A percentile compares a stretch with the other conserved stretches of the same genome.
These are phyloP conservation scores for Aleiodes alternator DNA, from an alignment of 2,888 invertebrate species.

Conservation along the genomic window DNA sequence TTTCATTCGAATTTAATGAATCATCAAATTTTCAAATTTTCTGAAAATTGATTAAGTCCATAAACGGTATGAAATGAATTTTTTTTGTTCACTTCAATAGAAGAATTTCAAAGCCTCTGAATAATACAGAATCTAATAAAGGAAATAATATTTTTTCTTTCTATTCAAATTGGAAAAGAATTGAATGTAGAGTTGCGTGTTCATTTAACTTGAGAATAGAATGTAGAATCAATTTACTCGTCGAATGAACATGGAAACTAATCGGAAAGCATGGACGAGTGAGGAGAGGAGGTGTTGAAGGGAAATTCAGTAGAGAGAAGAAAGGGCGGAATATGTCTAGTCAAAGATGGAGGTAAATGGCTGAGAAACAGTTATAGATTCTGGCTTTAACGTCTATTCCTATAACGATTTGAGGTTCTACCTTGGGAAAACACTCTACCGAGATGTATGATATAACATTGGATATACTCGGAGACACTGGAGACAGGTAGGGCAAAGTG, in stretches of 20 bases:
- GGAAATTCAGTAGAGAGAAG: not conserved
- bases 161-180: too few species aligned
- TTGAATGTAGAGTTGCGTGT: slow-evolving; percentile 10
- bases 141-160: not conserved
- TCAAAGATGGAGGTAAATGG: slow-evolving; percentile 27
- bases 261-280: slow-evolving; percentile 19
- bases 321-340: slow-evolving; percentile 4
- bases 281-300: slow-evolving; percentile 19
- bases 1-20: too few species aligned
- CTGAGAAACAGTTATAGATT: slow-evolving; percentile 21
- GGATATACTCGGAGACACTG: not conserved
- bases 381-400: slow-evolving; percentile 17
- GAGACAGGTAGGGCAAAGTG: not conserved
- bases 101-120: too few species aligned
- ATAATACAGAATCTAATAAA: not conserved
- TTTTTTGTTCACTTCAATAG: too few species aligned
- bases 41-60: too few species aligned
- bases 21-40: too few species aligned
- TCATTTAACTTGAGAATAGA: slow-evolving; percentile 13
- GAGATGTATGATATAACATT: slow-evolving; percentile 3
- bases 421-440: not conserved
- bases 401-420: slow-evolving; percentile 20
- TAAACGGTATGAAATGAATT: too few species aligned
- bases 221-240: slow-evolving; percentile 25
- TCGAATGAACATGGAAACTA: slow-evolving; percentile 32